A percentile compares a stretch with the other conserved stretches of the same genome.
Evolutionary conservation across 2,888 invertebrate genomes (phyloP).

Genomic region (Hymenopus coronatus): DNA sequence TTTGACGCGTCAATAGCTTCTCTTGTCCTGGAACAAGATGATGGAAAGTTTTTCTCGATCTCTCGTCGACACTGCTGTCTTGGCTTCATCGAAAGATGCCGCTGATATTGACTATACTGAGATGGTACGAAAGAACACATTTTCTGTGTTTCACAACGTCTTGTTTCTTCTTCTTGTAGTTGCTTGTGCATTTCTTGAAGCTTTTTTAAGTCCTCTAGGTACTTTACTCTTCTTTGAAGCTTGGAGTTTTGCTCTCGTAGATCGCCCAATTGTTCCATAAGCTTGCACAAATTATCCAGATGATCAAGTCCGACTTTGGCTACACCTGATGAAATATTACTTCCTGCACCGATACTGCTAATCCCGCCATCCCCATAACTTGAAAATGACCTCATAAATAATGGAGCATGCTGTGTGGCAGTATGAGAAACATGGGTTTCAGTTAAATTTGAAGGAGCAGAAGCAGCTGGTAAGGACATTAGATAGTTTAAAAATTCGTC

Average conservation of each 20-base stretch:
- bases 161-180: constrained; percentile 40
- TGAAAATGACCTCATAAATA: constrained; percentile 25
- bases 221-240: constrained; percentile 65
- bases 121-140: constrained; percentile 2
- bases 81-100: background rate
- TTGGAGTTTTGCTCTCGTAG: constrained; percentile 69
- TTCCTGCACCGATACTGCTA: background rate
- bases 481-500: constrained; percentile 52
- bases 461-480: constrained; percentile 43
- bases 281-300: constrained; percentile 70
- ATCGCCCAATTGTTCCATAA: constrained; percentile 73
- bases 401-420: background rate
- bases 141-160: constrained; percentile 24
- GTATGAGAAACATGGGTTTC: background rate
- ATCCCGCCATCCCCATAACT: background rate
- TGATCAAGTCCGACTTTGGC: constrained; percentile 61
- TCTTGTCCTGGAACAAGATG: constrained; percentile 44
- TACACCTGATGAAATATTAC: background rate
- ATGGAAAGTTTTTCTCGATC: background rate
- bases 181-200: constrained; percentile 59
- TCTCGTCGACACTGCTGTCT: background rate
- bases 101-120: constrained; percentile 5
- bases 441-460: constrained; percentile 33
- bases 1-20: constrained; percentile 63
- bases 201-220: constrained; percentile 68